A percentile compares a stretch with the other conserved stretches of the same genome.
These are phyloP conservation scores for Lepidochitona cinerea DNA, from an alignment of 2,888 invertebrate species.

Conservation along the genomic window DNA sequence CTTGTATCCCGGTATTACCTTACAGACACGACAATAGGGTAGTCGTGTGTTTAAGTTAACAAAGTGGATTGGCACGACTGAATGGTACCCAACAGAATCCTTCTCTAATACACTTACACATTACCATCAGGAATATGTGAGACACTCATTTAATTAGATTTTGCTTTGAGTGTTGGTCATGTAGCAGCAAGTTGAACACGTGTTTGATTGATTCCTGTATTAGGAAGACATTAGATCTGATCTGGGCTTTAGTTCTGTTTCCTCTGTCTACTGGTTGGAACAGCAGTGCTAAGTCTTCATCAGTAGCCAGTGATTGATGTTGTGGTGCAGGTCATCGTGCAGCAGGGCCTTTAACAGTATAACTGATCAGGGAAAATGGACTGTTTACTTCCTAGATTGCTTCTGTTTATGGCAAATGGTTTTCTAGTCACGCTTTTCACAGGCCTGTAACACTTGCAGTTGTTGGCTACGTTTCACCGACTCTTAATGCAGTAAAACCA, in stretches of 20 bases:
- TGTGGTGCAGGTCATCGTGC: too few species aligned
- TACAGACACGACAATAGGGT: not conserved
- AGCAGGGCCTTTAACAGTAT: too few species aligned
- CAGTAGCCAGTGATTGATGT: not conserved
- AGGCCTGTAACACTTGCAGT: too few species aligned
- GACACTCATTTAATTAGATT: not conserved
- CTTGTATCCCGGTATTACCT: not conserved
- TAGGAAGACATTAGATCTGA: conserved; percentile 1
- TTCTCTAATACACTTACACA: not conserved
- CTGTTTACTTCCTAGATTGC: not conserved
- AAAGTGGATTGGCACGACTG: not conserved
- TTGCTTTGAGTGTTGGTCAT: not conserved
- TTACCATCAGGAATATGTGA: not conserved
- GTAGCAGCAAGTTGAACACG: not conserved
- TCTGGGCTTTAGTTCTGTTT: not conserved
- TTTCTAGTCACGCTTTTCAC: not conserved
- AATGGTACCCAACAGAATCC: too few species aligned
- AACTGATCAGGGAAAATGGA: too few species aligned
- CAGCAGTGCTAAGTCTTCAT: not conserved
- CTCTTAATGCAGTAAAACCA: too few species aligned
- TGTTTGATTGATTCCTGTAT: not conserved
- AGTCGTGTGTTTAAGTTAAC: not conserved
- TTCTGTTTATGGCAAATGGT: not conserved
- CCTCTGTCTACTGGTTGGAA: too few species aligned
- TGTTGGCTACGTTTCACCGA: too few species aligned